These are phyloP conservation scores for Monoplex corrugatus DNA, from an alignment of 2,888 invertebrate genomes.

Conservation along the genomic window DNA sequence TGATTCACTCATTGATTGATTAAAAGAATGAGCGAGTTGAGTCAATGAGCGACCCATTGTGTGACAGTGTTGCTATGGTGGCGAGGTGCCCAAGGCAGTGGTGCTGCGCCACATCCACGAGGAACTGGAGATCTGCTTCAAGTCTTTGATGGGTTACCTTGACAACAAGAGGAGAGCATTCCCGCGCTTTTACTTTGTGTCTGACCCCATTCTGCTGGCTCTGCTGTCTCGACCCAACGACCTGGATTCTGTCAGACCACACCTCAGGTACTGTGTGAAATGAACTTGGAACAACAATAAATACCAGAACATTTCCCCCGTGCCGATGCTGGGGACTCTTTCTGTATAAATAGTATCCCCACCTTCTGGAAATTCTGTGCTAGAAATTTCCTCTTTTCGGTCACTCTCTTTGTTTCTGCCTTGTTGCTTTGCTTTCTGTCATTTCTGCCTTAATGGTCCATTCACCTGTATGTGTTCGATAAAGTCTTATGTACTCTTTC, in stretches of 20 bases:
- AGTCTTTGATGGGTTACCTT: constrained; percentile 79
- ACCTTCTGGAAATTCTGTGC: too few relatives aligned
- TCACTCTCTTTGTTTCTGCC: too few relatives aligned
- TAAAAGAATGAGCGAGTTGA: not conserved
- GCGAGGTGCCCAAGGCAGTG: constrained; percentile 80
- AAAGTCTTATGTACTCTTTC: too few relatives aligned
- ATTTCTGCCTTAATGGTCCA: too few relatives aligned
- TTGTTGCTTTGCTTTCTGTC: too few relatives aligned
- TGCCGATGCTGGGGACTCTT: too few relatives aligned
- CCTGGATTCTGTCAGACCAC: constrained; percentile 79
- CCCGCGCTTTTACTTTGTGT: constrained; percentile 81
- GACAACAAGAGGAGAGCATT: constrained; percentile 80
- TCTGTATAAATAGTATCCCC: too few relatives aligned
- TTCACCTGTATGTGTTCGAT: too few relatives aligned
- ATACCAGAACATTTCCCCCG: too few relatives aligned
- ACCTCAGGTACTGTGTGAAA: constrained; percentile 77
- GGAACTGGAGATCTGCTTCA: constrained; percentile 81
- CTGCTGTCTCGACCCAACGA: constrained; percentile 79
- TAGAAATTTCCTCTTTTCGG: too few relatives aligned
- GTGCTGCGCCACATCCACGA: constrained; percentile 80
- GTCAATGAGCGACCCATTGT: not conserved
- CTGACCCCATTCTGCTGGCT: constrained; percentile 79
- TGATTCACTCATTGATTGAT: too few relatives aligned
- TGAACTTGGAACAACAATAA: not conserved
- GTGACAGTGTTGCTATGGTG: constrained; percentile 80